phyloP scores from a whole-genome alignment of 2,113 vertebrate species.

The Sprattus sprattus region DNA sequence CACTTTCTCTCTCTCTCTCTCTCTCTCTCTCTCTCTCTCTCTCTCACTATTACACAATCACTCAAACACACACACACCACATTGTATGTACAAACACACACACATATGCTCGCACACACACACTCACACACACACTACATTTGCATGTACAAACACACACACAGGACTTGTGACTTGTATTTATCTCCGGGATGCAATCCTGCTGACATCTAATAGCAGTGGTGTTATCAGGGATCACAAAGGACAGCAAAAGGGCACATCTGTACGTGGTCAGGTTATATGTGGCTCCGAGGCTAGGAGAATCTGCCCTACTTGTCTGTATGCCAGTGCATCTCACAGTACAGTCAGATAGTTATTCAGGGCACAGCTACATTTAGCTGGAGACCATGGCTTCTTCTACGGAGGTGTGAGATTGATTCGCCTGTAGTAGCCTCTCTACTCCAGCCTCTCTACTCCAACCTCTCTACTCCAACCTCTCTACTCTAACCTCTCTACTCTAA shows the following conservation, averaged over 20 bases:
- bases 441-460: no score
- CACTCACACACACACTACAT: not conserved
- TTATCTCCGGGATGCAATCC: not conserved
- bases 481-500: not conserved
- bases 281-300: conserved; percentile 23
- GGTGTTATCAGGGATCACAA: not conserved
- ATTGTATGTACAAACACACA: not conserved
- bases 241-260: not conserved
- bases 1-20: not conserved
- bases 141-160: not conserved
- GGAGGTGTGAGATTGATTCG: not conserved
- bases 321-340: conserved; percentile 18
- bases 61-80: not conserved
- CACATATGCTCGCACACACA: no score
- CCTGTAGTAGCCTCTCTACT: not conserved
- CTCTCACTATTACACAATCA: not conserved
- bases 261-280: conserved; percentile 29
- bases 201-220: not conserved
- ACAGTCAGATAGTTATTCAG: conserved; percentile 16
- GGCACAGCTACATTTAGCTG: conserved; percentile 15
- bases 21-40: not conserved
- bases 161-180: not conserved
- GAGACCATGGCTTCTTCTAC: not conserved
- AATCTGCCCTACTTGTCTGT: conserved; percentile 25
- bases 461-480: not conserved